Conservation (phyloP, 1,140 invertebrate species). For the Archivesica marissinica region DNA sequence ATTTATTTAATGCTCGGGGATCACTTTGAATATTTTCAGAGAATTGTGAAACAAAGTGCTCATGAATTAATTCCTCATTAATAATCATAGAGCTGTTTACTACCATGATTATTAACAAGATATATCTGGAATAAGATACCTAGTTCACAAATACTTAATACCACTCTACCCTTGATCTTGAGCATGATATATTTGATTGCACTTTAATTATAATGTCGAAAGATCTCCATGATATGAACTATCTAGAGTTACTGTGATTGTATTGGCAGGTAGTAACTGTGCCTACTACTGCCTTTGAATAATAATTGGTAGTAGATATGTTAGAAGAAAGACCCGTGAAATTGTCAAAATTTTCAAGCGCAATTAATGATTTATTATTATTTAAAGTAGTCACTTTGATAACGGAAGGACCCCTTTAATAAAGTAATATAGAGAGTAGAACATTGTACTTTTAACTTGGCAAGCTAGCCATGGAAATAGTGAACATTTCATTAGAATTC, state of each 20-base stretch:
- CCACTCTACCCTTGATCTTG: not conserved
- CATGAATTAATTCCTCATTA: not conserved
- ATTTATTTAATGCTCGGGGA: no score
- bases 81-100: not conserved
- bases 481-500: no score
- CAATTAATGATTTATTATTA: no score
- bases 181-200: conserved; percentile 52
- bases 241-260: conserved; percentile 12
- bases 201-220: conserved; percentile 39
- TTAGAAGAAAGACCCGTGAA: no score
- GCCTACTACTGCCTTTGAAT: not conserved
- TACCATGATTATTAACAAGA: not conserved
- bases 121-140: not conserved
- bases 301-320: not conserved
- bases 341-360: no score
- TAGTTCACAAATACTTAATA: not conserved
- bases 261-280: no score
- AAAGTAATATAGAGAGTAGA: not conserved
- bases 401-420: conserved; percentile 23
- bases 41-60: no score
- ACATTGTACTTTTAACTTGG: no score
- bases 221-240: not conserved
- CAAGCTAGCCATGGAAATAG: no score
- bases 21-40: no score
- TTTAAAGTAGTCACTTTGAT: no score